Evolutionary conservation across 2,797 vertebrate species (phyloP).

Genomic region (Lithobates sylvaticus): DNA sequence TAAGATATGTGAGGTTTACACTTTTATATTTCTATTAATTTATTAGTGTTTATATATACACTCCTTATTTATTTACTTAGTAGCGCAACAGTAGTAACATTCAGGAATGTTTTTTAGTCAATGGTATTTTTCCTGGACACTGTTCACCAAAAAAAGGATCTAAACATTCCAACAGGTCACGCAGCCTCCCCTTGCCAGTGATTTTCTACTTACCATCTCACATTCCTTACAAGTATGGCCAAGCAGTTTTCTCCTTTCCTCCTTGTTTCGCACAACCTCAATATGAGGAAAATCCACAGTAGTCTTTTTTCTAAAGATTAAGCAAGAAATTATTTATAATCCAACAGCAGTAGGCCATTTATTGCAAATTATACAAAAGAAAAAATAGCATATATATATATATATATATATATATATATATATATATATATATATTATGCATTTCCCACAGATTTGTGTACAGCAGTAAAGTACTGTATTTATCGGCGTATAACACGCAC

Average conservation of each 20-base stretch:
- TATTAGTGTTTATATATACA: too few species aligned
- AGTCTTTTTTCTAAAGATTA: conserved; percentile 70
- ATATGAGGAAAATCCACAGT: conserved; percentile 85
- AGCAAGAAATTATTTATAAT: not conserved
- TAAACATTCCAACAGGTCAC: too few species aligned
- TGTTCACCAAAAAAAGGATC: not conserved
- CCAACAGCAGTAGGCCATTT: not conserved
- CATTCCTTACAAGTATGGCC: conserved; percentile 95
- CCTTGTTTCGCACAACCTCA: conserved; percentile 92
- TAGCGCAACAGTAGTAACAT: too few species aligned
- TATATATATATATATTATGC: not conserved
- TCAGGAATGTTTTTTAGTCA: too few species aligned
- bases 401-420: too few species aligned
- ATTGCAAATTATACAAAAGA: not conserved
- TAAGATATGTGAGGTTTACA: too few species aligned
- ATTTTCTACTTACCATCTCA: conserved; percentile 82
- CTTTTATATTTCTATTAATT: too few species aligned
- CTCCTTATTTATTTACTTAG: too few species aligned
- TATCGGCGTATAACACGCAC: too few species aligned
- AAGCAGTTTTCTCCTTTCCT: conserved; percentile 90
- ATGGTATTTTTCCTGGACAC: not conserved
- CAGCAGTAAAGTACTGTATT: too few species aligned
- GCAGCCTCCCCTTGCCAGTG: not conserved
- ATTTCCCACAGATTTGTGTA: not conserved
- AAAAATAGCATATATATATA: not conserved